phyloP scores from a whole-genome alignment of 2,797 vertebrate genomes.

The Basileuterus tristriatus region DNA sequence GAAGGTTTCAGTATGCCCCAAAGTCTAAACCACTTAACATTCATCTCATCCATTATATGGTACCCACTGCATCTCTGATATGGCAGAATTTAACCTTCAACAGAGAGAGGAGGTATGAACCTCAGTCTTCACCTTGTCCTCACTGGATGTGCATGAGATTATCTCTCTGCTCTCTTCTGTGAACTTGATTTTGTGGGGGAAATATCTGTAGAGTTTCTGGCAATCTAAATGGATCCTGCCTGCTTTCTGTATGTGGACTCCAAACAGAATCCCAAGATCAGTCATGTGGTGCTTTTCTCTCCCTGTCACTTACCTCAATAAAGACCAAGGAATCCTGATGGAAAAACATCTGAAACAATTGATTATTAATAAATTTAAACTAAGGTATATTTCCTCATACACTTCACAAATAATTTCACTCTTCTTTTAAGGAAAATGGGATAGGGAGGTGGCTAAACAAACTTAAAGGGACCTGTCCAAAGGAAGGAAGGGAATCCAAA shows the following conservation, averaged over 20 bases:
- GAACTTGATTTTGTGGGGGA: not conserved
- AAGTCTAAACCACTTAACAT: not conserved
- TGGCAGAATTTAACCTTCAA: not conserved
- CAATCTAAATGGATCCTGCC: not conserved
- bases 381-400: not conserved
- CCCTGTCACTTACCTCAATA: not conserved
- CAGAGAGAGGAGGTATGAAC: not conserved
- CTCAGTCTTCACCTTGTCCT: not conserved
- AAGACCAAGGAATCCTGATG: not conserved
- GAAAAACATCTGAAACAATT: not conserved
- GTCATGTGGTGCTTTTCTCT: not conserved
- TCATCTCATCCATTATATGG: not conserved
- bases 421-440: not conserved
- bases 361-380: not conserved
- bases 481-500: not conserved
- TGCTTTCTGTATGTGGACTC: not conserved
- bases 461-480: not conserved
- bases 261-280: not conserved
- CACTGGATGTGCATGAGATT: not conserved
- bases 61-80: not conserved
- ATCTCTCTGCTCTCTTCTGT: not conserved
- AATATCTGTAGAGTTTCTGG: not conserved
- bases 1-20: not conserved
- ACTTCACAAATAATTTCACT: not conserved
- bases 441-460: not conserved